phyloP scores from a whole-genome alignment of 2,888 invertebrate genomes.

The Cybosia mesomella region DNA sequence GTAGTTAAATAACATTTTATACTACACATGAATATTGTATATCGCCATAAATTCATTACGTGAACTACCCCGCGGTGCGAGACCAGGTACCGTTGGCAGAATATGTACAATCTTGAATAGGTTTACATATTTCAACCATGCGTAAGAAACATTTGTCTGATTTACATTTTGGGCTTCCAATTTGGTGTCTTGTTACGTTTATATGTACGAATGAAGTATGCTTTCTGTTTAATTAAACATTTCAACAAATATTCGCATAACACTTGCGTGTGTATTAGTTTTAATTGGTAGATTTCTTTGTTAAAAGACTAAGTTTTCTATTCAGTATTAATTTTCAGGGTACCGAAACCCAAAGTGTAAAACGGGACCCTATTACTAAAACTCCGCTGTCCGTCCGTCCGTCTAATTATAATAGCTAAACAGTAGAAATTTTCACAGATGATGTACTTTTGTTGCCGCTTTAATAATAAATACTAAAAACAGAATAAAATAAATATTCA shows the following conservation, averaged over 20 bases:
- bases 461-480: no score
- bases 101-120: not conserved
- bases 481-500: no score
- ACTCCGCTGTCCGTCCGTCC: no score
- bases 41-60: constrained; percentile 40
- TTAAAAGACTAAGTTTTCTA: no score
- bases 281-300: not conserved
- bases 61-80: constrained; percentile 31
- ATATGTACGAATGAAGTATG: not conserved
- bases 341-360: no score
- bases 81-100: constrained; percentile 31
- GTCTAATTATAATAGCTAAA: no score
- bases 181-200: constrained; percentile 2
- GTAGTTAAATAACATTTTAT: not conserved
- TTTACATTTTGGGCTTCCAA: constrained; percentile 11
- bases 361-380: no score
- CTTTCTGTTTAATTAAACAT: not conserved
- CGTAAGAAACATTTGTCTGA: constrained; percentile 8
- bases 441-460: no score
- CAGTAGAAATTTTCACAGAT: no score
- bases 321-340: no score
- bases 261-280: not conserved
- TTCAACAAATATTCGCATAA: not conserved
- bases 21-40: constrained; percentile 26
- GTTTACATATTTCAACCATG: constrained; percentile 3